A percentile compares a stretch with the other conserved stretches of the same genome.
These are phyloP conservation scores for Poecilia velifera DNA, from an alignment of 2,797 vertebrate species.

Conservation along the genomic window DNA sequence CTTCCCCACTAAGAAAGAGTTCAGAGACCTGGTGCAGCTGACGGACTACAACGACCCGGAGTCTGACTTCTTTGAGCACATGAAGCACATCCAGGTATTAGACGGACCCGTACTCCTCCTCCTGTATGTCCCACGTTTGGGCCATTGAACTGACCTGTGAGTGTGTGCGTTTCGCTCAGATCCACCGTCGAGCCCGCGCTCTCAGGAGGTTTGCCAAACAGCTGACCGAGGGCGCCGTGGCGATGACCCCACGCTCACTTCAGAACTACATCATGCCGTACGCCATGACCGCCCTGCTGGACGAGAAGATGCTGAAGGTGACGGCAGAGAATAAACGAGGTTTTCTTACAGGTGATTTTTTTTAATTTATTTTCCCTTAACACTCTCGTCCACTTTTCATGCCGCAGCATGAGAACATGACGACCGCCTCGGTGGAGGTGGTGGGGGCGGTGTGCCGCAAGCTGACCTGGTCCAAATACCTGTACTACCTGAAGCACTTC, in stretches of 20 bases:
- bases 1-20: constrained; percentile 88
- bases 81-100: constrained; percentile 98
- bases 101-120: neutral
- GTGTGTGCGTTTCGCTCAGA: constrained; percentile 46
- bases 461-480: constrained; percentile 93
- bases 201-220: constrained; percentile 92
- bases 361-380: neutral
- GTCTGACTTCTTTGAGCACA: constrained; percentile 98
- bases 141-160: rapidly evolving
- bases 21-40: constrained; percentile 92
- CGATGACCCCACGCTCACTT: constrained; percentile 88
- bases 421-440: constrained; percentile 88
- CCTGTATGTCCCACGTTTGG: neutral
- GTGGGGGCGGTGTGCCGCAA: constrained; percentile 91
- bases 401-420: constrained; percentile 91
- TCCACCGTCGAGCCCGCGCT: constrained; percentile 91
- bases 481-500: constrained; percentile 93
- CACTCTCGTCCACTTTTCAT: neutral
- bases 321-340: neutral
- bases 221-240: constrained; percentile 85
- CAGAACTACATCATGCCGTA: constrained; percentile 98
- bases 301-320: constrained; percentile 95
- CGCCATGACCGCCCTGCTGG: constrained; percentile 88
- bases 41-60: constrained; percentile 90
- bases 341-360: neutral